Base-by-base conservation (phyloP, 2,797 vertebrate species). In the Hemitrygon akajei region DNA sequence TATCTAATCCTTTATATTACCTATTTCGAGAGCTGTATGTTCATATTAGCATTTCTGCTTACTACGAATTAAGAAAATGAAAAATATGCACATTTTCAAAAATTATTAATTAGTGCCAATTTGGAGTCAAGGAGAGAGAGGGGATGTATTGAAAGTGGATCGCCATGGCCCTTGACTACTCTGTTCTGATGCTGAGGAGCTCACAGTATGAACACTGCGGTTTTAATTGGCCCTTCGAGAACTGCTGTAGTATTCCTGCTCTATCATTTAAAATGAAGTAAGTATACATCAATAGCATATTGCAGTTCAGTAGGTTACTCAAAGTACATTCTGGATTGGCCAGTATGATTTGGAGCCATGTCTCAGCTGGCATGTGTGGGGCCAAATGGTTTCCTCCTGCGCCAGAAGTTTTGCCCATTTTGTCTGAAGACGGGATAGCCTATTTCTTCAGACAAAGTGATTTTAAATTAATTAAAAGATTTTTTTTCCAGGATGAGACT, bases 51-150 rank as follows among this genome's bases (percentile, higher is more conserved):
- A 75, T 93, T 93, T 93, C 71, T 93, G 91, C 91, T 93, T 93
- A 93, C 91, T 56, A 56, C 30, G 71, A 76, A 76, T 56, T 73
- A 56, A 47, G 10, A 66, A 93, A 93, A 73, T 73, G 91, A 93
- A 75, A 93, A 73, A 93, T 76, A 5, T 93, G 91, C 91, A 93
- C 22, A 93, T 76, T 75, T 75, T 27, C 37, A 76, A 76, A 75
- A 93, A 93, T 75, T 73, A 93, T 93, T 93, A 93, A 93, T 93
- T 93, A 93, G 91, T 93, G 91, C 47, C 91, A 93, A 93, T 76
- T 93, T 75, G 25, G 71, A 93, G 91, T 93, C 91, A 93, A 58
- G 69, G 91, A 56, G 69, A 76, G 91, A 75, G 37, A 18, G 47
- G 66, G 69, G 27, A 56, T n/a, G 37, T 11, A 16, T 75, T 76